Evolutionary conservation across 2,888 invertebrate genomes (phyloP).

Genomic region (Oithona nana): DNA sequence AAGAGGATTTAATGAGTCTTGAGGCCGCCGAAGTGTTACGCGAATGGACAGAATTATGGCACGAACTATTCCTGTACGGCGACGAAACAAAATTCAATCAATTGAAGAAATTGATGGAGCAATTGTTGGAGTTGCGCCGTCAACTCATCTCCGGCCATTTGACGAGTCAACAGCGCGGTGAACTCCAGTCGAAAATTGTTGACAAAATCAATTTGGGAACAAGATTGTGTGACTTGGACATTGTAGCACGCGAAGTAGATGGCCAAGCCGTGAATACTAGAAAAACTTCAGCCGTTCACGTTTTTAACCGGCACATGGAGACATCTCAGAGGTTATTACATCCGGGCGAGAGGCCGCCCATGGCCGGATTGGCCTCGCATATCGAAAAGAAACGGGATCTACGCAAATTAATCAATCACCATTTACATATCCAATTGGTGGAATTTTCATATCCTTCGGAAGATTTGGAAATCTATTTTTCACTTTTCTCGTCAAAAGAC

Average conservation of each 20-base stretch:
- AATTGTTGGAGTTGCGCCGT: slow-evolving; percentile 62
- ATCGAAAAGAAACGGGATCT: background rate
- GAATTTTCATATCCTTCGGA: background rate
- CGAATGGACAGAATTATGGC: slow-evolving; percentile 89
- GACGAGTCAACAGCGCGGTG: slow-evolving; percentile 68
- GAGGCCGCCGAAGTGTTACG: slow-evolving; percentile 75
- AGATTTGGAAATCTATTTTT: background rate
- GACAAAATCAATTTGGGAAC: slow-evolving; percentile 92
- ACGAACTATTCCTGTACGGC: slow-evolving; percentile 65
- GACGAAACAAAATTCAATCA: slow-evolving; percentile 53
- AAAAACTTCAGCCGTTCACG: slow-evolving; percentile 65
- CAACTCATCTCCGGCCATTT: slow-evolving; percentile 68
- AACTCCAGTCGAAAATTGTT: slow-evolving; percentile 64
- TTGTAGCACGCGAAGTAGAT: slow-evolving; percentile 73
- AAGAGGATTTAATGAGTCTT: slow-evolving; percentile 65
- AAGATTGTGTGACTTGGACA: slow-evolving; percentile 70
- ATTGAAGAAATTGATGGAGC: slow-evolving; percentile 70
- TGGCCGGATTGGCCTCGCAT: background rate
- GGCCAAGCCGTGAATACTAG: slow-evolving; percentile 57
- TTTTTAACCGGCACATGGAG: slow-evolving; percentile 45
- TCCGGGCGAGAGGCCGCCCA: background rate
- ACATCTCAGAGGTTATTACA: background rate
- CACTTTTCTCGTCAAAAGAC: background rate
- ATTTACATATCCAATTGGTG: background rate
- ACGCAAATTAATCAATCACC: background rate